Base-by-base conservation (phyloP, 2,888 invertebrate species). In the Drosophila paracracens region DNA sequence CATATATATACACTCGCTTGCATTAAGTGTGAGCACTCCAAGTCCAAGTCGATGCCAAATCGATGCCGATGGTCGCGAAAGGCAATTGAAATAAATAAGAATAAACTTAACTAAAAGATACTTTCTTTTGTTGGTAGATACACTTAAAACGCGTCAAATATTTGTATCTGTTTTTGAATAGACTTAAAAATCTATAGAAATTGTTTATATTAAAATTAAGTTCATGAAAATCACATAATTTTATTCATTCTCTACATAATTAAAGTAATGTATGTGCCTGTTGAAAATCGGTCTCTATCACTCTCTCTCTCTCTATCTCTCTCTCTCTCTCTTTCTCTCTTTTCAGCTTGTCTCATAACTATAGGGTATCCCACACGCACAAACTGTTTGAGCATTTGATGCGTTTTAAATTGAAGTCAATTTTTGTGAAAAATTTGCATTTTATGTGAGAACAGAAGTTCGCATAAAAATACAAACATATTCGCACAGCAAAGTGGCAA, bases 361-460 rank as follows among this genome's bases (percentile, higher is more conserved):
- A 10, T 21, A 61, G 74, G 59, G 57, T 77, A 77, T 68, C 2
- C 53, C 51, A 43, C 51, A 56, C 52, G 53, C 59, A 70, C 35
- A 54, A 35, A n/a, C 8, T 51, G 63, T 67, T 52, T 52, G 40
- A 57, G 35, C 60, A 57, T 60, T 69, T 85, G 89, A 90, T 87
- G 87, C 86, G 79, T 89, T 90, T 89, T 90, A 76, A 87, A 90
- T 90, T 87, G 74, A 89, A 76, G 72, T 83, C 83, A 89, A 87
- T 90, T 89, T 72, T 66, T 52, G 8, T 36, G n/a, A 62, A 51
- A 62, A 61, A 69, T 79, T 85, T 82, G 82, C 85, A 79, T 82
- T 72, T 80, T 11, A 36, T 74, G 59, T 58, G 65, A 59, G 64
- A 76, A 76, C 58, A 64, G 64, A 53, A 69, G 66, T 70, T 81